Percentiles rank a stretch among this genome's conserved stretches.
These are phyloP conservation scores for Hybos culiciformis DNA, from an alignment of 2,888 invertebrate genomes.

Conservation along the genomic window DNA sequence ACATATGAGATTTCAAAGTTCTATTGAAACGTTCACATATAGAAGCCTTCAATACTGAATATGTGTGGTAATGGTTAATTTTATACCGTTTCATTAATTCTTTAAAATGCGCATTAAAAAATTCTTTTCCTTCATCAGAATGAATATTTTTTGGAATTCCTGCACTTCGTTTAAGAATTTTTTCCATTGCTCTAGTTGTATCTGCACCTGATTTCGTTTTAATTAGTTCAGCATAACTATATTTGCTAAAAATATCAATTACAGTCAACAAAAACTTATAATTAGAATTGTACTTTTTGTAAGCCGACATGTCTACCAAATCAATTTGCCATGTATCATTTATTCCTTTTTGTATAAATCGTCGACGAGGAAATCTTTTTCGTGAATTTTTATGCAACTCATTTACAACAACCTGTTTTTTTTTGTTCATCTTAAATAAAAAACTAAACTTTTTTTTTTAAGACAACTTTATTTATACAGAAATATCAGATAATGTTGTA, in stretches of 20 bases:
- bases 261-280: conserved; percentile 25
- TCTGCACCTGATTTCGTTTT: conserved; percentile 21
- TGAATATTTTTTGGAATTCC: conserved; percentile 18
- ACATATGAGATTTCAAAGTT: conserved; percentile 16
- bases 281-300: conserved; percentile 22
- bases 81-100: conserved; percentile 17
- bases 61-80: conserved; percentile 14
- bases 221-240: conserved; percentile 24
- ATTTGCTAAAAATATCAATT: conserved; percentile 31
- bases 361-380: conserved; percentile 24
- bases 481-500: too few species aligned
- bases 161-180: neutral
- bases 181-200: neutral
- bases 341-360: conserved; percentile 24
- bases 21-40: conserved; percentile 18
- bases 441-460: too few species aligned
- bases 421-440: neutral
- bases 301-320: conserved; percentile 24
- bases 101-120: conserved; percentile 19
- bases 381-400: conserved; percentile 29
- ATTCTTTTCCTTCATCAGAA: conserved; percentile 23
- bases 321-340: conserved; percentile 35
- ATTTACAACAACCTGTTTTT: conserved; percentile 14
- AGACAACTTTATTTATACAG: too few species aligned
- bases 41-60: conserved; percentile 19